Base-by-base conservation (phyloP, 1,140 invertebrate species). In the Zaprionus ornatus region DNA sequence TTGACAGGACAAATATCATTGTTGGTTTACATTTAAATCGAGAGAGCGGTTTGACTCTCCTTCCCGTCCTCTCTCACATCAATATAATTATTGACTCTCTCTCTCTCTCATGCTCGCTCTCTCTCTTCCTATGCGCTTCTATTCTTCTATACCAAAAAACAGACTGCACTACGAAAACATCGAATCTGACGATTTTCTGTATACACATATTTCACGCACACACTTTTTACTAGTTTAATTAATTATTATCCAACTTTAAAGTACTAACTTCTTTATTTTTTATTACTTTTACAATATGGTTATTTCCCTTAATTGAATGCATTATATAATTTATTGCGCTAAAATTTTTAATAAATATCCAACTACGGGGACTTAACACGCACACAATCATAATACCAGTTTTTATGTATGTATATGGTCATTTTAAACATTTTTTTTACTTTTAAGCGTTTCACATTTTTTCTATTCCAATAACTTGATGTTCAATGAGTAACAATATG, bases 151-250 rank as follows among this genome's bases (percentile, higher is more conserved):
- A 40, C 62, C 9, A 48, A 60, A 37, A 48, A 42, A 40, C 45
- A 65, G 32, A 76, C 45, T 57, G 40, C 42, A 77, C 48, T 59
- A 64, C 55, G 56, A 68, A 50, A 60, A 61, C 59, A 75, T 74
- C 67, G 45, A 76, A 65, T 50, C 42, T 50, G 50, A 72, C 64
- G 56, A 62, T 80, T 77, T 84, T 79, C 77, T 80, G 81, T 82
- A 84, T 84, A 84, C 81, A 84, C 82, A 84, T 69, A 80, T 63
- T 25, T 68, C 60, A 63, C 7, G 9, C 60, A 63, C 35, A 29
- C 35, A 54, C 25, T 52, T 12, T 9, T 23, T 55, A 45, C n/a
- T 45, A 12, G 52, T 25, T 27, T 25, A 15, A 21, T 19, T 7
- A 40, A 45, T 35, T 9, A 45, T 45, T 17, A 17, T 17, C 3